Evolutionary conservation across 2,797 vertebrate genomes (phyloP).

Genomic region (Pipistrellus pygmaeus): DNA sequence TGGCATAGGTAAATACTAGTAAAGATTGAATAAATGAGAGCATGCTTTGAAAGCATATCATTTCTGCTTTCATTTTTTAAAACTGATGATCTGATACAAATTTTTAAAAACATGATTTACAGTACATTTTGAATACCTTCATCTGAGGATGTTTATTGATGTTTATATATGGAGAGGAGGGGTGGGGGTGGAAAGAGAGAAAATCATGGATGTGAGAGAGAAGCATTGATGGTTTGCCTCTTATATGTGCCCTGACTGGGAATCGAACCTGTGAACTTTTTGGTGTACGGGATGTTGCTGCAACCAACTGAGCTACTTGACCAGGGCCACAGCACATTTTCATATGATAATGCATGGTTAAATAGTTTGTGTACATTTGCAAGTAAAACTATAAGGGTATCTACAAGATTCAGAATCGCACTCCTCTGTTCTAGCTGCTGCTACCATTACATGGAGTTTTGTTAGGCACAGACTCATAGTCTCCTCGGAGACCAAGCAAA

Average conservation of each 20-base stretch:
- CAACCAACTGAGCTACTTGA: not conserved
- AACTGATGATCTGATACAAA: not conserved
- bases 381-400: slow-evolving; percentile 15
- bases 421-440: not conserved
- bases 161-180: not conserved
- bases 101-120: slow-evolving; percentile 19
- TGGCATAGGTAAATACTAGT: not conserved
- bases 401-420: not conserved
- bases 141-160: not conserved
- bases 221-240: not conserved
- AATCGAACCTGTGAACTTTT: not conserved
- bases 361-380: slow-evolving; percentile 24
- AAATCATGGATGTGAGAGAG: not conserved
- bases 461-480: not conserved
- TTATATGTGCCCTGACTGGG: not conserved
- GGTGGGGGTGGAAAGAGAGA: not conserved
- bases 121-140: not conserved
- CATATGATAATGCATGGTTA: not conserved
- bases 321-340: slow-evolving; percentile 33
- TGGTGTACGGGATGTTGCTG: not conserved
- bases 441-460: not conserved
- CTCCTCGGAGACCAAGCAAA: slow-evolving; percentile 3
- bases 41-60: slow-evolving; percentile 22
- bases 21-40: slow-evolving; percentile 15
- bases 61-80: slow-evolving; percentile 5